A percentile compares a stretch with the other conserved stretches of the same genome.
These are phyloP conservation scores for Melitaea cinxia DNA, from an alignment of 1,140 invertebrate species.

Conservation along the genomic window DNA sequence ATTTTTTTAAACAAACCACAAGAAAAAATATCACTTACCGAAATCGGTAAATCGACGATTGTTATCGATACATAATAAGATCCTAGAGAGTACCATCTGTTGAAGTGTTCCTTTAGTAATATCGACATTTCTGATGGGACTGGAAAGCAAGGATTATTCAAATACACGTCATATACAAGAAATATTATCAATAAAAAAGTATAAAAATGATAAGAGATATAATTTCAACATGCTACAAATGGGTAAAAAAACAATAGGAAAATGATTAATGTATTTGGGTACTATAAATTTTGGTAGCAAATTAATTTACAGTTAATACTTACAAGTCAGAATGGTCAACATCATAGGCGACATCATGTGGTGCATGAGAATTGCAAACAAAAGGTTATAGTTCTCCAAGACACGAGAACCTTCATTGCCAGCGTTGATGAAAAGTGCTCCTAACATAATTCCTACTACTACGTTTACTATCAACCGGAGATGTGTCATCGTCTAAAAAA, in stretches of 20 bases:
- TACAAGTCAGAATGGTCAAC: conserved; percentile 92
- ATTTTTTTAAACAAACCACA: background rate
- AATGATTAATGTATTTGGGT: too few species aligned
- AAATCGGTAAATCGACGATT: conserved; percentile 90
- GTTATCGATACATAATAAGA: conserved; percentile 95
- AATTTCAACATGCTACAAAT: too few species aligned
- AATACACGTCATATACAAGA: too few species aligned
- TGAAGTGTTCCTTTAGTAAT: conserved; percentile 95
- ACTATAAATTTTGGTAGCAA: background rate
- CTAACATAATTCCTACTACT: conserved; percentile 87
- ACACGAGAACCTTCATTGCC: conserved; percentile 88
- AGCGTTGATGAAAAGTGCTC: conserved; percentile 86
- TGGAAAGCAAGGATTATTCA: conserved; percentile 63
- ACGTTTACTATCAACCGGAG: conserved; percentile 89
- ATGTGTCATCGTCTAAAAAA: conserved; percentile 92
- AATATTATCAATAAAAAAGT: too few species aligned
- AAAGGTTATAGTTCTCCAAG: conserved; percentile 90
- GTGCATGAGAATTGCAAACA: conserved; percentile 92
- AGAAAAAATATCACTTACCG: conserved; percentile 80
- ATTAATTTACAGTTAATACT: conserved; percentile 70
- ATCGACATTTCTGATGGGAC: conserved; percentile 96
- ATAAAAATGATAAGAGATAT: too few species aligned
- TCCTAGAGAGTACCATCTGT: conserved; percentile 97
- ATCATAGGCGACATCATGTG: conserved; percentile 93
- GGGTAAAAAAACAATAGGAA: too few species aligned